Conservation (phyloP, 2,888 invertebrate species). For the Aphidius colemani region DNA sequence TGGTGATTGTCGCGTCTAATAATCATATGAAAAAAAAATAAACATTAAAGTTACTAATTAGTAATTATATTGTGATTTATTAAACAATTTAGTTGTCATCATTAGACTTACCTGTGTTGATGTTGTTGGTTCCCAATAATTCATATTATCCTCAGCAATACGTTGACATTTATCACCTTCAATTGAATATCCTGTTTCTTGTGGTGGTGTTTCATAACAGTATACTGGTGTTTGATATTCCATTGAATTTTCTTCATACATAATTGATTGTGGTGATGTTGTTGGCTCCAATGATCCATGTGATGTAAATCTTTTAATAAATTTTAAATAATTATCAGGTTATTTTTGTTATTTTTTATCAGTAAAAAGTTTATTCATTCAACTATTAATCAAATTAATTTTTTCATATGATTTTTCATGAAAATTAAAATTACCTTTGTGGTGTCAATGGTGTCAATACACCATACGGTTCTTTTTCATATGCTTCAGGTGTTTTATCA, state of each 20-base stretch:
- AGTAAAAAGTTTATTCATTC: neutral
- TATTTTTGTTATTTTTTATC: neutral
- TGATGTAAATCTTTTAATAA: constrained; percentile 39
- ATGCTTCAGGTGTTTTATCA: constrained; percentile 47
- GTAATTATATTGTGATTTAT: neutral
- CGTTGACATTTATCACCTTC: constrained; percentile 33
- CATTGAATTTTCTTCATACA: constrained; percentile 51
- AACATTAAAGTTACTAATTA: constrained; percentile 1
- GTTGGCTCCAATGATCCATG: constrained; percentile 42
- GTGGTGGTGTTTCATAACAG: constrained; percentile 53
- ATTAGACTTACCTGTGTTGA: constrained; percentile 42
- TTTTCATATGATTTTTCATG: neutral
- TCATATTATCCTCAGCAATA: constrained; percentile 39
- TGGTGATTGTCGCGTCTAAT: constrained; percentile 43
- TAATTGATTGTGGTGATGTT: constrained; percentile 45
- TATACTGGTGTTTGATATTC: constrained; percentile 48
- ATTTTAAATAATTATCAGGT: neutral
- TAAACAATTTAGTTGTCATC: neutral
- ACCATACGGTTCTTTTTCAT: constrained; percentile 48
- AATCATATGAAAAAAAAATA: constrained; percentile 1
- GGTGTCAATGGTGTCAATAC: constrained; percentile 51
- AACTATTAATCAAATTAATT: neutral
- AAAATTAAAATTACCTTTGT: constrained; percentile 45
- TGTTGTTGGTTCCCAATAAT: constrained; percentile 48
- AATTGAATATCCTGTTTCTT: constrained; percentile 47